Evolutionary conservation across 2,113 vertebrate genomes (phyloP), one percentile per base, ranked within the genome.

Genomic region (Malaclemys terrapin): DNA sequence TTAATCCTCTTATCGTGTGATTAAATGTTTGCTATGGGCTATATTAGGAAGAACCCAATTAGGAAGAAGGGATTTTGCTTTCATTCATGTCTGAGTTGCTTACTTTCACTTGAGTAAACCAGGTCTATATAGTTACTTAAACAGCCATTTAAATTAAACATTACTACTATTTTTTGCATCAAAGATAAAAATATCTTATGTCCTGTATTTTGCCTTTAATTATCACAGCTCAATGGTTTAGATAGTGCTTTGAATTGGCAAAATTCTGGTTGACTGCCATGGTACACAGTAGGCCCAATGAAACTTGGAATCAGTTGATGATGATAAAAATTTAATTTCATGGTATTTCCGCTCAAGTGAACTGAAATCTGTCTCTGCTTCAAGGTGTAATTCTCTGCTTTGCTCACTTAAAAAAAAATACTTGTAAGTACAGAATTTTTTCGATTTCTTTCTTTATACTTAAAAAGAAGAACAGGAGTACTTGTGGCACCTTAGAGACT

Each of bases 201-300:
- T 19, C 35, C 29, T 62, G 10, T 91, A 24, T 94, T 91, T 95
- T 96, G 27, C 87, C 65, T 95, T 95, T 94, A 96, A 89, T 97
- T 96, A 85, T 89, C 94, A 85, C 88, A 95, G 83, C 49, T 97
- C 80, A 89, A 35, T 94, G 88, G 88, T 96, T 93, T 94, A 92
- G 91, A n/a, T 22, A 84, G 89, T 87, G 56, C 86, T 94, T 82
- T 8, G 25, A 90, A 96, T 94, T 93, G 87, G 81, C 79, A 88
- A 95, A 92, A 65, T 45, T 92, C 87, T 95, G 93, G 91, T 93
- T 90, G 80, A n/a, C 65, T 95, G 93, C 96, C 88, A 50, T 79
- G n/a, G 12, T 83, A 78, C 52, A 80, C 79, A 56, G 42, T 86
- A 84, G 95, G 52, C 42, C 27, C 75, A 19, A 42, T 89, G 54